Evolutionary conservation across 1,140 invertebrate species (phyloP).

Genomic region (Drosophila bifasciata): DNA sequence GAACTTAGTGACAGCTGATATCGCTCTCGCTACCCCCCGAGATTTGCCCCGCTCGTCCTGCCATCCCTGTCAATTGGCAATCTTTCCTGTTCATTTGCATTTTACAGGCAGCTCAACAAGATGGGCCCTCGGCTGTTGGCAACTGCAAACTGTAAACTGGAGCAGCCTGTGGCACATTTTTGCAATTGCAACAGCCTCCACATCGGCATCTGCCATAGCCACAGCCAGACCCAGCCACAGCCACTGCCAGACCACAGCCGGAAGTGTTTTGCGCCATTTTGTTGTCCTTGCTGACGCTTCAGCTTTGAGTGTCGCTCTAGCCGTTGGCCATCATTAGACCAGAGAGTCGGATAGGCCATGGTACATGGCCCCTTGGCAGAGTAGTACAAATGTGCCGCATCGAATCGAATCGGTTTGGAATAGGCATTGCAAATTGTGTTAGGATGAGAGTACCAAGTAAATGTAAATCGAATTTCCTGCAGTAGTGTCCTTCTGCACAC

Average conservation of each 20-base stretch:
- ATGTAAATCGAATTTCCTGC: slow-evolving; percentile 46
- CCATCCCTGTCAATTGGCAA: neutral
- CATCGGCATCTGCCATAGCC: slow-evolving; percentile 10
- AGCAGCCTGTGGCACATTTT: slow-evolving; percentile 8
- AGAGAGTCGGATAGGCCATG: slow-evolving; percentile 7
- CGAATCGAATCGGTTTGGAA: slow-evolving; percentile 40
- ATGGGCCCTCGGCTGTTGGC: slow-evolving; percentile 13
- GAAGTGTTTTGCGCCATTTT: slow-evolving; percentile 70
- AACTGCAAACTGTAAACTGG: slow-evolving; percentile 1
- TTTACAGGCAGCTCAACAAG: slow-evolving; percentile 36
- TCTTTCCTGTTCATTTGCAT: slow-evolving; percentile 63
- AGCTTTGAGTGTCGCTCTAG: slow-evolving; percentile 34
- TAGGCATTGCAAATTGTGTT: slow-evolving; percentile 44
- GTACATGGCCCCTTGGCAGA: slow-evolving; percentile 12
- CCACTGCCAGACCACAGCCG: slow-evolving; percentile 34
- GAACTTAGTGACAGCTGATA: slow-evolving; percentile 1
- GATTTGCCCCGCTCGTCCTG: slow-evolving; percentile 38
- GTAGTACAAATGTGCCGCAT: slow-evolving; percentile 30
- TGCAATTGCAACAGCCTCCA: slow-evolving; percentile 34
- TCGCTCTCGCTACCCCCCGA: slow-evolving; percentile 5
- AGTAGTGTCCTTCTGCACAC: no score
- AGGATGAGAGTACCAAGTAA: slow-evolving; percentile 24
- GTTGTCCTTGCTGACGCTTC: slow-evolving; percentile 26
- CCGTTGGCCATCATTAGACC: slow-evolving; percentile 71
- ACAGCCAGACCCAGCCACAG: neutral